phyloP scores from a whole-genome alignment of 1,140 invertebrate species.

The Trichoplusia ni region DNA sequence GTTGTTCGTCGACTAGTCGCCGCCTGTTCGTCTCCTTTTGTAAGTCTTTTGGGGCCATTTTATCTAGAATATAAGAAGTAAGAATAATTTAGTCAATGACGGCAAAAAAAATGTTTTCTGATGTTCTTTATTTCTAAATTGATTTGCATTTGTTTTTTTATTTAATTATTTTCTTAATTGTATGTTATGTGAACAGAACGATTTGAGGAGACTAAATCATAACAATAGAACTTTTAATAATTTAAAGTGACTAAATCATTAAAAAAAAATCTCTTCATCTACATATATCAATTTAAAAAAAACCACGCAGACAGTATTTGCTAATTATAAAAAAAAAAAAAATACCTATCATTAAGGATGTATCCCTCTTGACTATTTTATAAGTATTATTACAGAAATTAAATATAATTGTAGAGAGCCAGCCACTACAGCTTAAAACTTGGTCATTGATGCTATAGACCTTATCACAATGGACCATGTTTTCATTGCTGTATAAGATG shows the following conservation, averaged over 20 bases:
- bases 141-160: too few relatives aligned
- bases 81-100: neutral
- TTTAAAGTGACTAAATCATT: too few relatives aligned
- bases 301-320: too few relatives aligned
- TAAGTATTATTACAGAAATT: slow-evolving; percentile 65
- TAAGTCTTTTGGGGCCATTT: slow-evolving; percentile 54
- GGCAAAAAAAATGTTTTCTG: too few relatives aligned
- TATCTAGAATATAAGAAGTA: slow-evolving; percentile 53
- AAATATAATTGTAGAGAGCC: slow-evolving; percentile 58
- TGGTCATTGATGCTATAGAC: slow-evolving; percentile 55
- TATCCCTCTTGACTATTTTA: slow-evolving; percentile 71
- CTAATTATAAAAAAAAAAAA: slow-evolving; percentile 17
- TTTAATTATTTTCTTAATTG: too few relatives aligned
- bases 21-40: slow-evolving; percentile 40
- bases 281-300: too few relatives aligned
- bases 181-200: too few relatives aligned
- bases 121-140: too few relatives aligned
- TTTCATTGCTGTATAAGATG: slow-evolving; percentile 47
- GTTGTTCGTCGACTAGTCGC: slow-evolving; percentile 40
- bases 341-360: slow-evolving; percentile 64
- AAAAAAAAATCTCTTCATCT: too few relatives aligned
- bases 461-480: slow-evolving; percentile 30
- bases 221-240: too few relatives aligned
- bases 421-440: slow-evolving; percentile 61
- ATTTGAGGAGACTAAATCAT: too few relatives aligned